phyloP scores from a whole-genome alignment of 2,797 vertebrate genomes.

The Labroides dimidiatus region DNA sequence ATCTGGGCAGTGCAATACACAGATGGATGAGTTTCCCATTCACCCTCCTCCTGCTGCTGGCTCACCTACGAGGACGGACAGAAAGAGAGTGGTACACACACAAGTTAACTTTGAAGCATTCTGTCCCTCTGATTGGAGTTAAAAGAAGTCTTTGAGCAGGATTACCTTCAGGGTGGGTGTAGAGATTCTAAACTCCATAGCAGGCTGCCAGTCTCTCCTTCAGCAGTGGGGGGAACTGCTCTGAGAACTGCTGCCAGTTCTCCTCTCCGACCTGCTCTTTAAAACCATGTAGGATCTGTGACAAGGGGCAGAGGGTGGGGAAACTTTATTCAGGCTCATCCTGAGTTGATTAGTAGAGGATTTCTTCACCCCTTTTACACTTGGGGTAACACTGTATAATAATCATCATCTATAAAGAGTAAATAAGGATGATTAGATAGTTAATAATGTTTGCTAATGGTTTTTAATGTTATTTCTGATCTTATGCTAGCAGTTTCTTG shows the following conservation, averaged over 20 bases:
- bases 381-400: too few relatives aligned
- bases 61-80: conserved; percentile 79
- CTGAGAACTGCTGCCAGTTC: conserved; percentile 96
- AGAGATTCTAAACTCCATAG: conserved; percentile 90
- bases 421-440: too few relatives aligned
- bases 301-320: background rate
- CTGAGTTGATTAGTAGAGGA: background rate
- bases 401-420: too few relatives aligned
- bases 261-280: conserved; percentile 96
- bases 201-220: conserved; percentile 95
- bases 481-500: too few relatives aligned
- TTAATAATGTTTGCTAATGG: too few relatives aligned
- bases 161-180: conserved; percentile 80
- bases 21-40: conserved; percentile 90
- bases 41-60: conserved; percentile 89
- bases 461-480: too few relatives aligned
- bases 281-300: conserved; percentile 93
- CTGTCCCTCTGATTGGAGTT: background rate
- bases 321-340: background rate
- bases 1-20: conserved; percentile 93
- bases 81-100: conserved; percentile 9
- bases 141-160: background rate
- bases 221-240: conserved; percentile 95
- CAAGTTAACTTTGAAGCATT: background rate
- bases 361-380: too few relatives aligned